Evolutionary conservation across 2,888 invertebrate genomes (phyloP).

Genomic region (Tetanocera ferruginea): DNA sequence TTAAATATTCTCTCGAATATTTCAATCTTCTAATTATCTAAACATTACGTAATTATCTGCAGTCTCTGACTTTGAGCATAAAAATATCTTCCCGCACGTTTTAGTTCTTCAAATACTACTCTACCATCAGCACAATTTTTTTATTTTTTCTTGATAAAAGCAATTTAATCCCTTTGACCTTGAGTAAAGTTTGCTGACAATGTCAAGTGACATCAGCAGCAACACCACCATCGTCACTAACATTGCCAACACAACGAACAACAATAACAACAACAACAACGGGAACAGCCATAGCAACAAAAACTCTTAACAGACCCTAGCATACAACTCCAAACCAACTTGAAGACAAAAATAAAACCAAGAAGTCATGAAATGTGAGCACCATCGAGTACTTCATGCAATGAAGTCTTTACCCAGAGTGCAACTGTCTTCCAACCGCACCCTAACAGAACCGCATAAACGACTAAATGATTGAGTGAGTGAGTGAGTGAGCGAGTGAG

Average conservation of each 20-base stretch:
- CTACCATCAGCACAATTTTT: neutral
- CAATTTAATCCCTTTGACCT: slow-evolving; percentile 17
- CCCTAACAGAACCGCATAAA: neutral
- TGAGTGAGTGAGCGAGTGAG: neutral
- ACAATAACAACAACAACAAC: neutral
- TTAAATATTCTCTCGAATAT: too few species aligned
- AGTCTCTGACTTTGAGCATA: too few species aligned
- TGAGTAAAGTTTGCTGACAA: neutral
- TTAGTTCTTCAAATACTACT: too few species aligned
- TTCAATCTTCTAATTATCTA: too few species aligned
- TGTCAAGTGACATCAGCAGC: slow-evolving; percentile 25
- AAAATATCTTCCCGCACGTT: too few species aligned
- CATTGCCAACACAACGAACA: neutral
- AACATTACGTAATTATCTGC: too few species aligned
- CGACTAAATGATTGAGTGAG: neutral
- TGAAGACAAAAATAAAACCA: neutral
- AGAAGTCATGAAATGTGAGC: neutral
- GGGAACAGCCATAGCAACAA: neutral
- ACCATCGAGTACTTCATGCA: neutral
- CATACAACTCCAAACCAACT: neutral
- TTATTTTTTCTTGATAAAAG: neutral
- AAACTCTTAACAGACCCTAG: neutral
- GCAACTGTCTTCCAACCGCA: neutral
- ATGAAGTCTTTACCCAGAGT: neutral
- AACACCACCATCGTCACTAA: neutral